Evolutionary conservation across 2,113 vertebrate genomes (phyloP), one percentile per base, ranked within the genome.

Genomic region (Synchiropus splendidus): DNA sequence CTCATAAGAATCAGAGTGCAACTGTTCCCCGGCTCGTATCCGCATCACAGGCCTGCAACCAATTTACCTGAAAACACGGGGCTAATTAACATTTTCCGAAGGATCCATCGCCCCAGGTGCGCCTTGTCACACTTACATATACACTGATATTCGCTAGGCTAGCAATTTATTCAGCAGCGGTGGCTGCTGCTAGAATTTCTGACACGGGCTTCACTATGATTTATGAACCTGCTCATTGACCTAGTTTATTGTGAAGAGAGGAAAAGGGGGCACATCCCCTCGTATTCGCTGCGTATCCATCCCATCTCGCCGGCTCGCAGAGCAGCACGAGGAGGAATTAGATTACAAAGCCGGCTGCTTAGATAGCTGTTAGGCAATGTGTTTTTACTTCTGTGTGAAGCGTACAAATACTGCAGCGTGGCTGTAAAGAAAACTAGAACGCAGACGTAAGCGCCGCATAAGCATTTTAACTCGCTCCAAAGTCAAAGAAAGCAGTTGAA

Each of bases 181-280:
- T 61, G 61, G 65, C 70, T 70, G 59, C 37, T 53, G 77, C 72
- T 70, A 65, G 52, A 61, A 43, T 64, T 70, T 71, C 58, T 80
- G 79, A 80, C 80, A 80, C 59, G 54, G 53, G 67, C 72, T 76
- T 82, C 79, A 81, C 56, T 38, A 73, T 86, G 83, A 86, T 86
- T 86, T 85, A 86, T 86, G 78, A 68, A 80, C 71, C 75, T 75
- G 74, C 77, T 83, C 82, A 81, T 83, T 83, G 84, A 85, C 84
- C 84, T 75, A 85, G 74, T 85, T 86, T 80, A 79, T 77, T 54
- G 68, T 41, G 57, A 67, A 54, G 67, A 59, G 45, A 63, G 63
- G 77, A 72, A 79, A 73, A 64, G 47, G 58, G 61, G 69, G 58
- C 67, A 66, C 55, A 67, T 66, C 60, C 37, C 21, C 31, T 60